phyloP scores from a whole-genome alignment of 2,113 vertebrate genomes.

The Platycercus adscitus region DNA sequence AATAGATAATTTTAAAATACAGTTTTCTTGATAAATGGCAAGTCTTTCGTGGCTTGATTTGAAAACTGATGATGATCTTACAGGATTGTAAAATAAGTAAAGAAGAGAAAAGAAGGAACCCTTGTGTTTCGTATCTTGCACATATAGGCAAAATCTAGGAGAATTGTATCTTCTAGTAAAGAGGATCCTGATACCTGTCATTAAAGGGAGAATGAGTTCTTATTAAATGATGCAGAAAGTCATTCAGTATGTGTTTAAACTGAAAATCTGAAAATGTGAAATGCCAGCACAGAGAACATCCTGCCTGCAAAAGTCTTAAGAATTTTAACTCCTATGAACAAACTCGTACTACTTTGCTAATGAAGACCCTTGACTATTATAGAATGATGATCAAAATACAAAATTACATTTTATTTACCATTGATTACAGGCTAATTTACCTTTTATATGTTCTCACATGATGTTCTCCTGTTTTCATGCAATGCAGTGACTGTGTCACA shows the following conservation, averaged over 20 bases:
- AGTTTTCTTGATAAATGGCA: not conserved
- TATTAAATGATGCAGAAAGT: not conserved
- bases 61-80: not conserved
- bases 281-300: not conserved
- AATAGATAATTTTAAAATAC: not conserved
- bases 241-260: not conserved
- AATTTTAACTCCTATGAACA: not conserved
- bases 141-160: not conserved
- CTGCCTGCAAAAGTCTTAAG: not conserved
- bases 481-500: not conserved
- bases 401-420: not conserved
- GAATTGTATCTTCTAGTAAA: not conserved
- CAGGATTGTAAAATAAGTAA: not conserved
- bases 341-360: not conserved
- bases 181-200: not conserved
- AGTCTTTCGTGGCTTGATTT: not conserved
- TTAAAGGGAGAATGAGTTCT: not conserved
- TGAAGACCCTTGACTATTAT: not conserved
- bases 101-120: not conserved
- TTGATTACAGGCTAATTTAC: not conserved
- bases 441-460: rapidly evolving
- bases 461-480: not conserved
- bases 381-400: not conserved
- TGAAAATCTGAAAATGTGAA: not conserved
- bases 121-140: not conserved